phyloP scores from a whole-genome alignment of 2,888 invertebrate species.

The Xanthia togata region DNA sequence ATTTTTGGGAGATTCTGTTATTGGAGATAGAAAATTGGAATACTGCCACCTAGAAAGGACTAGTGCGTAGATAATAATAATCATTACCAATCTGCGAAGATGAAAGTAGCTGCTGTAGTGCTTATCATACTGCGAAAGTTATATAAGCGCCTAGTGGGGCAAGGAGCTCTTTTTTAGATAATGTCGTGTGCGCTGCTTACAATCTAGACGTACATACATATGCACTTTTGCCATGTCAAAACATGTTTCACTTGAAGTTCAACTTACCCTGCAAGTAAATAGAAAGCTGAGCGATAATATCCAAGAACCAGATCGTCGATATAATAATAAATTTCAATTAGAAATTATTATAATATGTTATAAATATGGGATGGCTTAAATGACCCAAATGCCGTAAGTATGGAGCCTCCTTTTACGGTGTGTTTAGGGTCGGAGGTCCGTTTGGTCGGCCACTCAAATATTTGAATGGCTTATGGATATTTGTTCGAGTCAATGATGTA shows the following conservation, averaged over 20 bases:
- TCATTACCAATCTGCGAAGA: constrained; percentile 6
- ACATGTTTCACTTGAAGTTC: constrained; percentile 46
- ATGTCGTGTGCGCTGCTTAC: constrained; percentile 20
- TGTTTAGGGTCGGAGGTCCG: constrained; percentile 41
- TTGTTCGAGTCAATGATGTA: constrained; percentile 35
- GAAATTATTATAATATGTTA: constrained; percentile 18
- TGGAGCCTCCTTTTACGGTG: constrained; percentile 23
- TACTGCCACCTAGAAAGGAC: constrained; percentile 21
- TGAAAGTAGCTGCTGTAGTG: constrained; percentile 28
- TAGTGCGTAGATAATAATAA: constrained; percentile 12
- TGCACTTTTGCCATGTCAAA: constrained; percentile 35
- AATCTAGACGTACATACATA: constrained; percentile 20
- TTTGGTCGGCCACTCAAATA: constrained; percentile 41
- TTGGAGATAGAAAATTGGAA: constrained; percentile 28
- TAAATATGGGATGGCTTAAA: constrained; percentile 26
- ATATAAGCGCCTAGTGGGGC: constrained; percentile 17
- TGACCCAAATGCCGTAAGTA: constrained; percentile 19
- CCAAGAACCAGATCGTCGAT: constrained; percentile 30
- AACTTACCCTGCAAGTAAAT: constrained; percentile 37
- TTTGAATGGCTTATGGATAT: constrained; percentile 34
- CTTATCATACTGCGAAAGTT: constrained; percentile 39
- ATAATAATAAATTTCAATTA: constrained; percentile 41
- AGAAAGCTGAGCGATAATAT: constrained; percentile 44
- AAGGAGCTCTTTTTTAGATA: constrained; percentile 36
- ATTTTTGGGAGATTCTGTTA: constrained; percentile 33